These are phyloP conservation scores for Cephus runcator DNA, from an alignment of 2,888 invertebrate species.

Conservation along the genomic window DNA sequence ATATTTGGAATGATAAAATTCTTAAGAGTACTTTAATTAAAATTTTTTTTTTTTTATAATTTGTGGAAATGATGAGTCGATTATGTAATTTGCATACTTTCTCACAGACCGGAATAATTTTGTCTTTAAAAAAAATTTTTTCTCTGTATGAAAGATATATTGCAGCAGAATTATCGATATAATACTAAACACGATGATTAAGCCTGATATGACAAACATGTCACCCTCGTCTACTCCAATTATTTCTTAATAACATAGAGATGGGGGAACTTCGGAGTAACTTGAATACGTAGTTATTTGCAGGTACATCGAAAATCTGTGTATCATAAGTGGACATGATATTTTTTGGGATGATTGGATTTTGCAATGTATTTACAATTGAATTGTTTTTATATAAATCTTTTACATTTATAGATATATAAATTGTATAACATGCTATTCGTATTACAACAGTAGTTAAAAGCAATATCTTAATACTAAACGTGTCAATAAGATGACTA, in stretches of 20 bases:
- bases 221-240: slow-evolving; percentile 53
- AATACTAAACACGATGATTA: slow-evolving; percentile 1
- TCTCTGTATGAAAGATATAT: not conserved
- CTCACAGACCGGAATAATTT: not conserved
- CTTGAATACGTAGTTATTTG: not conserved
- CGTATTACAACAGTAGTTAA: not conserved
- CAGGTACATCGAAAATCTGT: not conserved
- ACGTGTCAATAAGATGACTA: not conserved
- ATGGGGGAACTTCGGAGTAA: slow-evolving; percentile 45
- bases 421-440: not conserved
- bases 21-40: not conserved
- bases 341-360: not conserved
- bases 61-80: not conserved
- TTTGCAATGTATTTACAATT: not conserved
- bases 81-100: not conserved
- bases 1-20: not conserved
- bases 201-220: slow-evolving; percentile 28
- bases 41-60: not conserved
- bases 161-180: not conserved
- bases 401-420: not conserved
- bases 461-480: not conserved
- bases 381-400: not conserved
- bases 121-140: not conserved
- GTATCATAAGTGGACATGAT: not conserved
- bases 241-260: slow-evolving; percentile 49